A percentile compares a stretch with the other conserved stretches of the same genome.
phyloP scores from a whole-genome alignment of 2,113 vertebrate genomes.

The Tinamus guttatus region DNA sequence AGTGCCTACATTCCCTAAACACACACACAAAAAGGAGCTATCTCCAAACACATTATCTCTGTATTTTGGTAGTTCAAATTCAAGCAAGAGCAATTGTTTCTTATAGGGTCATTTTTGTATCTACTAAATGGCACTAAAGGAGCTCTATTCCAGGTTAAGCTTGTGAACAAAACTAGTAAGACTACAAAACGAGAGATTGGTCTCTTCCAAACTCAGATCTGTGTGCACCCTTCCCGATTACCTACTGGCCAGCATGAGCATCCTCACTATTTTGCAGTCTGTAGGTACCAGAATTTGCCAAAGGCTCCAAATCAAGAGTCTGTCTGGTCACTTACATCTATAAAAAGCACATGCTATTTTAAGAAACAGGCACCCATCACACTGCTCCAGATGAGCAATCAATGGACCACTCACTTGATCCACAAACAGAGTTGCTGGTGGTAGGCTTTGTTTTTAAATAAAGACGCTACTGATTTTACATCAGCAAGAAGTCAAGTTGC shows the following conservation, averaged over 20 bases:
- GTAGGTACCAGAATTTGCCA: background rate
- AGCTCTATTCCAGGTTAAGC: background rate
- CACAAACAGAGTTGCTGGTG: constrained; percentile 30
- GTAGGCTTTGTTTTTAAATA: constrained; percentile 56
- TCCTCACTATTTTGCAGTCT: background rate
- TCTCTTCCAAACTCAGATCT: background rate
- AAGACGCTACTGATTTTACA: constrained; percentile 61
- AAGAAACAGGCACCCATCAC: background rate
- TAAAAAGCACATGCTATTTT: background rate
- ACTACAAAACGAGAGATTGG: background rate
- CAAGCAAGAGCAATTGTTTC: background rate
- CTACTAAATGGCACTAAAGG: background rate
- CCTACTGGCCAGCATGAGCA: background rate
- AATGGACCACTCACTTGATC: background rate
- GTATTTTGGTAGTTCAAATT: background rate
- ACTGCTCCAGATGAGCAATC: constrained; percentile 1
- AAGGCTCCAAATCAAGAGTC: background rate
- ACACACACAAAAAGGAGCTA: background rate
- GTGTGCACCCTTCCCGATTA: background rate
- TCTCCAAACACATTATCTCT: background rate
- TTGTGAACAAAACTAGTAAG: background rate
- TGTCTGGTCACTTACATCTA: background rate
- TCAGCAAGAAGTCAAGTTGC: constrained; percentile 61
- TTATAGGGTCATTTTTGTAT: background rate
- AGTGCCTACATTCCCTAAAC: background rate